Evolutionary conservation across 2,113 vertebrate species (phyloP), one percentile per base, ranked within the genome.

Genomic region (Hyla sarda): DNA sequence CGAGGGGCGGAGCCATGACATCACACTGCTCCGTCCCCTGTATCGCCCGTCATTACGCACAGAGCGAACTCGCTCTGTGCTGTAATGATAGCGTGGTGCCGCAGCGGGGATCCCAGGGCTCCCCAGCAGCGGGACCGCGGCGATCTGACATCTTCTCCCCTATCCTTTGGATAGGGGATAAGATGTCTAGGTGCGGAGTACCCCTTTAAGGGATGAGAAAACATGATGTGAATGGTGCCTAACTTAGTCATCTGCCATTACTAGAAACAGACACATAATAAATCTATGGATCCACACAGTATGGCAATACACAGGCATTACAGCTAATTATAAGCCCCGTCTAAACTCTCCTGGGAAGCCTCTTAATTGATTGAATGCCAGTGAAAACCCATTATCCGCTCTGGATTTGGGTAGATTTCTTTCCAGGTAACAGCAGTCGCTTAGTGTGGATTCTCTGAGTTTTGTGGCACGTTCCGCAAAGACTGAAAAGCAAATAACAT

Each of bases 381-480:
- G 91, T 92, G 95, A 95, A 96, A 96, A 96, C 95, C 95, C 95
- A 96, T 96, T 95, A 96, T 92, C 83, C 50, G 73, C 83, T 48
- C 41, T 67, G 58, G 41, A 77, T 85, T 50, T 77, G 58, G 62
- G 37, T 21, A 76, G 71, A 82, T 65, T 75, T 62, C 28, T 76
- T 73, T 37, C 72, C 87, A n/a, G 90, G 93, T 83, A 92, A 54
- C 10, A 58, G 16, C 30, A 16, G 45, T 21, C 30, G 47, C 28
- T 16, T 41, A 82, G 28, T 82, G 45, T 37, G 69, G 54, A 74
- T 56, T 50, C 47, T 37, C n/a, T 45, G 5, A 52, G n/a, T n/a
- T 58, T 41, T 34, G 8, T 58, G 37, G 12, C 16, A 34, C 11
- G 30, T 19, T 78, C 10, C 45, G 34, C 71, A 73, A 41, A 28